A percentile compares a stretch with the other conserved stretches of the same genome.
Conservation (phyloP, 2,113 vertebrate species). For the Baryphthengus martii region DNA sequence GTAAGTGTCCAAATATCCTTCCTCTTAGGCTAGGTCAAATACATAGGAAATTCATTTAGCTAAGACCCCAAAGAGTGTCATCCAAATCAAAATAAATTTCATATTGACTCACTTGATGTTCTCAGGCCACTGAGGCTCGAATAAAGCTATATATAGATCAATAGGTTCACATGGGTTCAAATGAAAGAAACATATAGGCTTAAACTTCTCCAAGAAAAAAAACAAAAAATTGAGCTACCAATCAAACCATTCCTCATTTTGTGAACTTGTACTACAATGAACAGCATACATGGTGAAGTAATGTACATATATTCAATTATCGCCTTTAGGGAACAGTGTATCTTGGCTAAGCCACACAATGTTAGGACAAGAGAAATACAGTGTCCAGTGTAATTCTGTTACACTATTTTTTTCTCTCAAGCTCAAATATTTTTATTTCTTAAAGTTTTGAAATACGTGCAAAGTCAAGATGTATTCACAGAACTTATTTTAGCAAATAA, state of each 20-base stretch:
- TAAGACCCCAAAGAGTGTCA: not conserved
- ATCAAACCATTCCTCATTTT: not conserved
- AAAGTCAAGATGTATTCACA: not conserved
- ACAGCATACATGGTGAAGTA: not conserved
- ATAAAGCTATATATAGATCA: not conserved
- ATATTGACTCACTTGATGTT: not conserved
- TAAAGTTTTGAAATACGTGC: not conserved
- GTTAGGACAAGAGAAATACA: not conserved
- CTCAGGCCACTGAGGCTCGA: not conserved
- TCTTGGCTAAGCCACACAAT: not conserved
- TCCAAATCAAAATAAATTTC: not conserved
- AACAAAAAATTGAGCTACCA: not conserved
- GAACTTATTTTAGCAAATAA: not conserved
- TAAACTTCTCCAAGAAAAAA: not conserved
- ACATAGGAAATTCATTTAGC: not conserved
- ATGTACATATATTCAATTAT: not conserved
- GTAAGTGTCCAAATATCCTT: not conserved
- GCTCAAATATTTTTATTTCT: not conserved
- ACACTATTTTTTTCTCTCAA: not conserved
- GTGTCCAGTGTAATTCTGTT: not conserved
- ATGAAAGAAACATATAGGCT: not conserved
- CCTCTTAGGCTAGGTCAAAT: not conserved
- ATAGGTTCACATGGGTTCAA: not conserved
- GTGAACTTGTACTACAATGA: not conserved
- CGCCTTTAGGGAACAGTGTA: not conserved